phyloP scores from a whole-genome alignment of 2,888 invertebrate species.

The Drosophila infuscata region DNA sequence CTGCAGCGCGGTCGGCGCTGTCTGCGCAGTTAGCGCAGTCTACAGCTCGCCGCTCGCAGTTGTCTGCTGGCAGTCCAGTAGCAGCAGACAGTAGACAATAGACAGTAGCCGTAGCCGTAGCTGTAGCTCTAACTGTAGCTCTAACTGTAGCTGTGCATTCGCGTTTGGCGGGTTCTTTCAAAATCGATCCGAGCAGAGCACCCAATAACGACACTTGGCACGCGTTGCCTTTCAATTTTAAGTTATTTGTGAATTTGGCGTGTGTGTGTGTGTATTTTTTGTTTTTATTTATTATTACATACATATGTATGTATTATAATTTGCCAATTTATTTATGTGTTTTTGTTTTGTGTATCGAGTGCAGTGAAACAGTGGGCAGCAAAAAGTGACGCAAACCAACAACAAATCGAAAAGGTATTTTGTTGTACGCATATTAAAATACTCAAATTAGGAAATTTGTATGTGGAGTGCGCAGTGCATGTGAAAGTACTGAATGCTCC shows the following conservation, averaged over 20 bases:
- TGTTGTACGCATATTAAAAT: constrained; percentile 53
- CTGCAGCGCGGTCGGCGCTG: neutral
- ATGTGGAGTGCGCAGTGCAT: constrained; percentile 34
- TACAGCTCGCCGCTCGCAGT: constrained; percentile 18
- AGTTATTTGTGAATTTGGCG: constrained; percentile 21
- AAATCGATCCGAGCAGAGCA: constrained; percentile 18
- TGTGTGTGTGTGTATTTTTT: neutral
- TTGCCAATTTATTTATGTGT: constrained; percentile 10
- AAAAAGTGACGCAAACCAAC: neutral
- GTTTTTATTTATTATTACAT: neutral
- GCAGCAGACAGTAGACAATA: constrained; percentile 34
- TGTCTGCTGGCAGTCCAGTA: constrained; percentile 43
- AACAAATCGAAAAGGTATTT: constrained; percentile 37
- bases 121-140: constrained; percentile 5
- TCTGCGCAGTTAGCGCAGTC: neutral
- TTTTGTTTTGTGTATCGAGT: constrained; percentile 29
- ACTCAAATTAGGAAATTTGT: constrained; percentile 49
- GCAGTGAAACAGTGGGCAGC: constrained; percentile 25
- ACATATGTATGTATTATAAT: constrained; percentile 2
- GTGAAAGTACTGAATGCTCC: constrained; percentile 42
- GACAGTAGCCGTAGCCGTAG: constrained; percentile 23
- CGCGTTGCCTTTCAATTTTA: constrained; percentile 52
- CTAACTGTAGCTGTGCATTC: constrained; percentile 17
- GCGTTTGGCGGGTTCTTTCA: constrained; percentile 49
- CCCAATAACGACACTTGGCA: constrained; percentile 39